Evolutionary conservation across 2,113 vertebrate genomes (phyloP), one percentile per base, ranked within the genome.

Genomic region (Potamarius usumacintae): DNA sequence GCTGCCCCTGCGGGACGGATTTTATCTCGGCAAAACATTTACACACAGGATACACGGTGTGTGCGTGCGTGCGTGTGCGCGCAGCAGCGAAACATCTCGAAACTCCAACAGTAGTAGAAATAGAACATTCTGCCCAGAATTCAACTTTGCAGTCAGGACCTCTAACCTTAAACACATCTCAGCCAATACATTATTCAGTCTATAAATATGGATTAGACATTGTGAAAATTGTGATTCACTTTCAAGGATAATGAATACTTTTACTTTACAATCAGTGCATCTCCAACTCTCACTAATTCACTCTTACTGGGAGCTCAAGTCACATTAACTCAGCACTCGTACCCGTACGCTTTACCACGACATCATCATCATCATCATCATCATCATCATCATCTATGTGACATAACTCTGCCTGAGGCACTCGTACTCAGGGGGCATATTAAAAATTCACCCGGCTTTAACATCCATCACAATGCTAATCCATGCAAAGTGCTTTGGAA

Each of bases 381-480:
- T n/a, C 78, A 48, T 88, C 42, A 85, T 42, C 34, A 42, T 42
- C 34, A 42, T 42, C 34, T 42, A 84, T 83, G 83, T 67, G 60
- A 55, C 17, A 81, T 48, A 30, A 77, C 65, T 85, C 67, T 85
- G 58, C 30, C 58, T 11, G 55, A 85, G 79, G 48, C 48, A n/a
- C 86, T 9, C 22, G 74, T 17, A 82, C 76, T 77, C 88, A 50
- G 34, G 65, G 60, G 89, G 60, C 60, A 57, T 76, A 83, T 78
- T 71, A 88, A 7, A 88, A 7, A 65, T 42, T 71, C 60, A 53
- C 58, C 55, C 52, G 52, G 18, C 78, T 86, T 84, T 62, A 83
- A 85, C 50, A 81, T 58, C 78, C 77, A 55, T 78, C 85, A 25
- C n/a, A 78, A 85, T 17, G 71, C 86, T 85, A 86, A 71, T 72